phyloP scores from a whole-genome alignment of 2,113 vertebrate genomes.

The Macrotus californicus region DNA sequence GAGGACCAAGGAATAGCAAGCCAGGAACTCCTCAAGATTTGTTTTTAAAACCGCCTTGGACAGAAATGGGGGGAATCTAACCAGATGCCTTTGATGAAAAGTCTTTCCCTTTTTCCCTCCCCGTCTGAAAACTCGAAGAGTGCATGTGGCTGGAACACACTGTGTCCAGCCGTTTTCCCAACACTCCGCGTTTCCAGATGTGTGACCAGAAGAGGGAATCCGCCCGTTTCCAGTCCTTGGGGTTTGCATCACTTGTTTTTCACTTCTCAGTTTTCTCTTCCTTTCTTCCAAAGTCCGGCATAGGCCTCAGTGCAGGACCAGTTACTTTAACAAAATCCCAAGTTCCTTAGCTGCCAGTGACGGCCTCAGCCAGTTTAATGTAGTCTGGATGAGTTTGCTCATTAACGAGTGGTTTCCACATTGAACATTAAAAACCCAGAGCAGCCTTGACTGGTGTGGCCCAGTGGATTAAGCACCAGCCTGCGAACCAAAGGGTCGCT shows the following conservation, averaged over 20 bases:
- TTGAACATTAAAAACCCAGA: background rate
- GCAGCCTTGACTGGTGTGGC: background rate
- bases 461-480: no score
- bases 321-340: background rate
- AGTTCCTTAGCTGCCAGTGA: background rate
- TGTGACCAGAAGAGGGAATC: constrained; percentile 64
- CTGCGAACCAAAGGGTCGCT: no score
- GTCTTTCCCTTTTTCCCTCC: background rate
- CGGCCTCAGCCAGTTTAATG: background rate
- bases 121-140: background rate
- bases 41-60: background rate
- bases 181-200: constrained; percentile 71
- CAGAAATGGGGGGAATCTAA: background rate
- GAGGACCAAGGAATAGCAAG: background rate
- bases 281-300: constrained; percentile 73
- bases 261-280: constrained; percentile 70
- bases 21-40: background rate
- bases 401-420: background rate
- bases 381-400: background rate
- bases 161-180: background rate
- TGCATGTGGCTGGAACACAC: background rate
- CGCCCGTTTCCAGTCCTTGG: constrained; percentile 70
- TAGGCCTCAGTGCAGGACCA: constrained; percentile 33
- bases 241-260: constrained; percentile 84
- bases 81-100: constrained; percentile 25